Evolutionary conservation across 2,888 invertebrate species (phyloP).

Genomic region (Gordius sp.): DNA sequence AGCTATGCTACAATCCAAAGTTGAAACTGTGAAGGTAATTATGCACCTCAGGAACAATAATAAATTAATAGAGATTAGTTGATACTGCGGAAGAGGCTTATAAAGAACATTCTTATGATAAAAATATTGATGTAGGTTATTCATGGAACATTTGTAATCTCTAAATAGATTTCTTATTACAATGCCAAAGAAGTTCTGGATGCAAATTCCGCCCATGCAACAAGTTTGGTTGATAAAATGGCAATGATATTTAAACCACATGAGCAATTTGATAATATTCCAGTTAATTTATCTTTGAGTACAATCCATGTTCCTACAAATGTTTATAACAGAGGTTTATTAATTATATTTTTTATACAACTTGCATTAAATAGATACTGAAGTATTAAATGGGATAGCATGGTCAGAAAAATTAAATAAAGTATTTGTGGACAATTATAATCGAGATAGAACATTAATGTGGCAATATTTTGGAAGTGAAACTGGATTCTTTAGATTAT

Average conservation of each 20-base stretch:
- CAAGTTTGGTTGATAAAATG: conserved; percentile 6
- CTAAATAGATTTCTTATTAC: conserved; percentile 24
- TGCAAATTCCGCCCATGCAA: background rate
- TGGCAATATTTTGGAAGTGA: conserved; percentile 96
- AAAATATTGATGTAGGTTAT: conserved; percentile 6
- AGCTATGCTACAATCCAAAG: conserved; percentile 56
- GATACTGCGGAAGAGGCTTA: conserved; percentile 12
- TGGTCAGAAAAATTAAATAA: conserved; percentile 67
- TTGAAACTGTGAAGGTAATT: conserved; percentile 61
- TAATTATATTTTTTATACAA: background rate
- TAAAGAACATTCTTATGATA: background rate
- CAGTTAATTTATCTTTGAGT: conserved; percentile 21
- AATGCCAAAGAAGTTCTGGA: conserved; percentile 20
- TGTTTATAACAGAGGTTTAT: conserved; percentile 29
- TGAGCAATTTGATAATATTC: conserved; percentile 18
- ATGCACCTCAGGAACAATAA: too few relatives aligned
- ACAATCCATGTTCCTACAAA: conserved; percentile 34
- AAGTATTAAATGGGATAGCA: conserved; percentile 16
- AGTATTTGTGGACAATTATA: conserved; percentile 55
- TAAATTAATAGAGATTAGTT: conserved; percentile 5
- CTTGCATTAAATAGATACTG: conserved; percentile 14
- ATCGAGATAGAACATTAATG: conserved; percentile 57
- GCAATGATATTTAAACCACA: conserved; percentile 15
- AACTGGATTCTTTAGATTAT: conserved; percentile 66
- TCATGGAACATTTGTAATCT: too few relatives aligned